Evolutionary conservation across 2,113 vertebrate species (phyloP), one percentile per base, ranked within the genome.

Genomic region (Rhea americana): DNA sequence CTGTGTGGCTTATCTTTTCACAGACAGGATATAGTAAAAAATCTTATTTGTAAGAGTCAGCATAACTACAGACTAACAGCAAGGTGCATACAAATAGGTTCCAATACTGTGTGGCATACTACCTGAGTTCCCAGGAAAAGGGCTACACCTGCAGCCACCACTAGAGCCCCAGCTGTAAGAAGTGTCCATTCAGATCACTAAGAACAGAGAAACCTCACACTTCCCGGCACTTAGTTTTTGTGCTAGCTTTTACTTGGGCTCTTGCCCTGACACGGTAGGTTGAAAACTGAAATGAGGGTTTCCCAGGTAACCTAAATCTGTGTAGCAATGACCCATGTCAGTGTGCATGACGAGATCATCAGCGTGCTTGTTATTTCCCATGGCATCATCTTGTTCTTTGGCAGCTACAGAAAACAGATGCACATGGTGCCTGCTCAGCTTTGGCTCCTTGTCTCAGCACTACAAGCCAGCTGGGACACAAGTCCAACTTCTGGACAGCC

Each of bases 281-380:
- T 95, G 86, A 68, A 66, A 90, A 48, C 77, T 90, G 86, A 89
- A 93, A 83, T 70, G 58, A 86, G 81, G 61, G 96, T 95, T 96
- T 94, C 96, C 91, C 89, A 92, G 93, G 89, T 86, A 96, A 96
- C 93, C 89, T 58, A 90, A 75, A 90, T 89, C 86, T 89, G 93
- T 96, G 92, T 92, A 94, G 86, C 91, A 96, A 82, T 77, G 77
- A 94, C 90, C 61, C 77, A 90, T 89, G 73, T 93, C 87, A 91
- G 81, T 28, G 41, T 1, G 37, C 39, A 48, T 75, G 82, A 87
- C 82, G 94, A 93, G 93, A 91, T 93, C 93, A 93, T 93, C 89
- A 88, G 83, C 61, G 56, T 84, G 86, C 61, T 89, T 59, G 35
- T 79, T 75, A 35, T 89, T 94, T 96, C 81, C 83, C 77, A 84